A percentile compares a stretch with the other conserved stretches of the same genome.
Conservation (phyloP, 2,797 vertebrate genomes). For the Protosalanx chinensis region DNA sequence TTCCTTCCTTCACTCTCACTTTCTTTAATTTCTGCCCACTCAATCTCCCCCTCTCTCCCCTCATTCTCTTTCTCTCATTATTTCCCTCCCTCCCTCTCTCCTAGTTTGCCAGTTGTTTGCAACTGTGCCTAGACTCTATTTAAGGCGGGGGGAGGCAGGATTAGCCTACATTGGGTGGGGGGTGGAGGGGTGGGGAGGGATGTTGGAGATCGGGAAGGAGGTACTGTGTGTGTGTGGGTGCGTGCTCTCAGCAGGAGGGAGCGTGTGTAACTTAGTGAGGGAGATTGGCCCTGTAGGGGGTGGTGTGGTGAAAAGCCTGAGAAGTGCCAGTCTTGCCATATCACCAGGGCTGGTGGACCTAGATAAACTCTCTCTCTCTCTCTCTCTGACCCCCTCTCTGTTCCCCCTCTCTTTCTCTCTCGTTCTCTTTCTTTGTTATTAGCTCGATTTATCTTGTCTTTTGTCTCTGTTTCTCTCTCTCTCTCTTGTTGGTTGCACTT, state of each 20-base stretch:
- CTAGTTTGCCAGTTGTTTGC: background rate
- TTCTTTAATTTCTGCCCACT: too few relatives aligned
- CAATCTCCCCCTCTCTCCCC: too few relatives aligned
- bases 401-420: background rate
- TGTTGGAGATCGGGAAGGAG: slow-evolving; percentile 30
- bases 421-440: background rate
- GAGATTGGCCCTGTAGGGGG: slow-evolving; percentile 64
- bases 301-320: slow-evolving; percentile 42
- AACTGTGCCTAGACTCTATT: slow-evolving; percentile 29
- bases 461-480: slow-evolving; percentile 15
- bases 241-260: slow-evolving; percentile 7
- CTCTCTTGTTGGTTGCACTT: background rate
- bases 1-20: too few relatives aligned
- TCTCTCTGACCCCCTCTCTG: background rate
- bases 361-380: slow-evolving; percentile 60
- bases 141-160: slow-evolving; percentile 47
- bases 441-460: slow-evolving; percentile 15
- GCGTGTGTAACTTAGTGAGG: slow-evolving; percentile 22
- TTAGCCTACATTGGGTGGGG: slow-evolving; percentile 44
- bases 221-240: slow-evolving; percentile 20
- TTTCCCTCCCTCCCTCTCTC: background rate
- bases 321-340: slow-evolving; percentile 56
- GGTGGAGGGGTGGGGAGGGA: slow-evolving; percentile 34
- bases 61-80: too few relatives aligned
- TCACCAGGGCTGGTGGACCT: slow-evolving; percentile 56